A percentile compares a stretch with the other conserved stretches of the same genome.
phyloP scores from a whole-genome alignment of 2,888 invertebrate species.

The Panopea generosa region DNA sequence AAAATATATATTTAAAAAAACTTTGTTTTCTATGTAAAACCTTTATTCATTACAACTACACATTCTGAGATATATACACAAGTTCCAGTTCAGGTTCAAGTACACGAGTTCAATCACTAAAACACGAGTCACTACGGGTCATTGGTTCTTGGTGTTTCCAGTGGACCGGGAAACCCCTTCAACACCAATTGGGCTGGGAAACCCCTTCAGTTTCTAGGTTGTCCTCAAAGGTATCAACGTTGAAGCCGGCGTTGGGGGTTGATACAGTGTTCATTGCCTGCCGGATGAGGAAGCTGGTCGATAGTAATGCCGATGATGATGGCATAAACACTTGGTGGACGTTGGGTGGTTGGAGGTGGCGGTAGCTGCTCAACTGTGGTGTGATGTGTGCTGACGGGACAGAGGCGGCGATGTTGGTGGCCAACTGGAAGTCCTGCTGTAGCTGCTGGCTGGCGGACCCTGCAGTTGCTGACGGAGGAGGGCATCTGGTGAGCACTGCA shows the following conservation, averaged over 20 bases:
- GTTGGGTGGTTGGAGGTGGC: constrained; percentile 34
- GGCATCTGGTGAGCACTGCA: too few relatives aligned
- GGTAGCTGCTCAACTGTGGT: constrained; percentile 23
- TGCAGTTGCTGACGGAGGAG: constrained; percentile 9
- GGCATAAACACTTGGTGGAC: constrained; percentile 28
- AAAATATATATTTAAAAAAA: constrained; percentile 1
- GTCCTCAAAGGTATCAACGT: too few relatives aligned
- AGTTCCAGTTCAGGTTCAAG: constrained; percentile 2
- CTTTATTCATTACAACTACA: constrained; percentile 4
- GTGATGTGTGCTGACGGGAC: constrained; percentile 34
- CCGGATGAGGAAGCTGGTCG: constrained; percentile 33
- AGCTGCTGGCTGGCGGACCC: constrained; percentile 15
- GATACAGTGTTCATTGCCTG: constrained; percentile 35
- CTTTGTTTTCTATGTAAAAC: background rate
- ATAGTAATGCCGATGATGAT: constrained; percentile 10
- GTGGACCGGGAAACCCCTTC: constrained; percentile 1
- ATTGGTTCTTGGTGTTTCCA: background rate
- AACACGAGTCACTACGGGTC: constrained; percentile 2
- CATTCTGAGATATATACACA: constrained; percentile 6
- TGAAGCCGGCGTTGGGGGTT: constrained; percentile 15
- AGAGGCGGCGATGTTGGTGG: constrained; percentile 39
- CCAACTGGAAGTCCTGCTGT: constrained; percentile 37
- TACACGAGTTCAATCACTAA: background rate
- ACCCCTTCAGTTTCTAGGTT: too few relatives aligned
- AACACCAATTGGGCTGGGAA: too few relatives aligned